phyloP scores from a whole-genome alignment of 2,113 vertebrate species.

The Hymenochirus boettgeri region DNA sequence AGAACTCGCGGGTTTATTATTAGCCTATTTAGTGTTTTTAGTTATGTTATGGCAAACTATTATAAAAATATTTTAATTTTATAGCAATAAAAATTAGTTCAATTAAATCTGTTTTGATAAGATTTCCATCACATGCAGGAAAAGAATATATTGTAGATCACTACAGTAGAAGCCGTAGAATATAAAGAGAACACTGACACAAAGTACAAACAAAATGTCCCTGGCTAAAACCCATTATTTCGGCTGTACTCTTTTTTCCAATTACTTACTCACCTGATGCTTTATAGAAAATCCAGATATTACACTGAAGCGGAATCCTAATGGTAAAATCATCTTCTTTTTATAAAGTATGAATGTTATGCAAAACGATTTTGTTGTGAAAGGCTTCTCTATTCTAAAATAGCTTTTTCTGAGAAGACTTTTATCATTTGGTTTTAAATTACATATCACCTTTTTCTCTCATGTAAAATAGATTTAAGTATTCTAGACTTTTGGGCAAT shows the following conservation, averaged over 20 bases:
- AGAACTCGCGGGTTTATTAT: too few relatives aligned
- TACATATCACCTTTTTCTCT: too few relatives aligned
- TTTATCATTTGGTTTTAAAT: neutral
- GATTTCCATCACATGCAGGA: too few relatives aligned
- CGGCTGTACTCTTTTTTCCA: conserved; percentile 30
- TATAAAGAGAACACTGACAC: neutral
- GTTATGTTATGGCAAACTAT: too few relatives aligned
- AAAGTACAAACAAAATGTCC: conserved; percentile 18
- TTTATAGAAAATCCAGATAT: conserved; percentile 14
- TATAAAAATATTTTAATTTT: too few relatives aligned
- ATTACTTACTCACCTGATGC: conserved; percentile 37
- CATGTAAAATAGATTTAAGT: too few relatives aligned
- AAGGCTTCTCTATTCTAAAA: neutral
- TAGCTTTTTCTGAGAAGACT: neutral
- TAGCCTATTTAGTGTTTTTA: too few relatives aligned
- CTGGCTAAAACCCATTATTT: conserved; percentile 31
- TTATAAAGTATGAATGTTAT: conserved; percentile 27
- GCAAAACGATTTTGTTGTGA: conserved; percentile 21
- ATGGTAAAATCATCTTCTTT: conserved; percentile 28
- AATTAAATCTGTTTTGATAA: too few relatives aligned
- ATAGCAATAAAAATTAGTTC: too few relatives aligned
- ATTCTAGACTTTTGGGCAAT: too few relatives aligned
- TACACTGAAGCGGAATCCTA: conserved; percentile 23
- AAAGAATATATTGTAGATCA: too few relatives aligned
- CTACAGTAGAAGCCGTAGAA: too few relatives aligned